These are phyloP conservation scores for Lordiphosa collinella DNA, from an alignment of 1,140 invertebrate genomes.

Conservation along the genomic window DNA sequence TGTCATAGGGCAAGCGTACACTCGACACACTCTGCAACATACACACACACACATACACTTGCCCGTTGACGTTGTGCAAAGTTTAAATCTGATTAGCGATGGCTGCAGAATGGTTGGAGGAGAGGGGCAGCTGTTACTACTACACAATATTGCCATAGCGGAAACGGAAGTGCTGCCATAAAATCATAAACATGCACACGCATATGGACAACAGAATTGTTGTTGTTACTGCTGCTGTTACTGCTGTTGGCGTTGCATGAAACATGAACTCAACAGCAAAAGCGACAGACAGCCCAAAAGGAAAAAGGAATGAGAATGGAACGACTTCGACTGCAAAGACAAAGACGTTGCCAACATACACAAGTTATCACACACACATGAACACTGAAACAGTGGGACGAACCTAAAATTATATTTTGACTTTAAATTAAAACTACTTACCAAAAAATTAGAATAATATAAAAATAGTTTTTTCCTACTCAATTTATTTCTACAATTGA, in stretches of 20 bases:
- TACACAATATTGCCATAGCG: slow-evolving; percentile 58
- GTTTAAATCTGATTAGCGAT: slow-evolving; percentile 77
- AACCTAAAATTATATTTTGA: no score
- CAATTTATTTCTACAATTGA: no score
- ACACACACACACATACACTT: slow-evolving; percentile 32
- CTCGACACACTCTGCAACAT: slow-evolving; percentile 21
- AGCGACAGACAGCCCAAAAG: slow-evolving; percentile 42
- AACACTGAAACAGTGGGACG: neutral
- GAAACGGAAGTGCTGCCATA: slow-evolving; percentile 77
- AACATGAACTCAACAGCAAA: slow-evolving; percentile 60
- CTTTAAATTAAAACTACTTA: no score
- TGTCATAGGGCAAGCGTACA: slow-evolving; percentile 60
- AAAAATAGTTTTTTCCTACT: no score
- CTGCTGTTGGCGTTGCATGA: slow-evolving; percentile 45
- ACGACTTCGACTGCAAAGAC: slow-evolving; percentile 43
- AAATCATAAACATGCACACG: slow-evolving; percentile 77
- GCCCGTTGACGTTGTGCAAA: slow-evolving; percentile 69
- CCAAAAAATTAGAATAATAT: no score
- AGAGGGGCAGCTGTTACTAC: slow-evolving; percentile 1
- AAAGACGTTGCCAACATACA: slow-evolving; percentile 34
- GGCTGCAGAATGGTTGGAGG: slow-evolving; percentile 13
- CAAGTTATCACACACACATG: slow-evolving; percentile 10
- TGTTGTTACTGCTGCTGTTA: slow-evolving; percentile 22
- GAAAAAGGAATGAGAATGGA: slow-evolving; percentile 1
- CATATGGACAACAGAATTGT: slow-evolving; percentile 50